phyloP scores from a whole-genome alignment of 1,140 invertebrate species.

The Meteorus sp. region DNA sequence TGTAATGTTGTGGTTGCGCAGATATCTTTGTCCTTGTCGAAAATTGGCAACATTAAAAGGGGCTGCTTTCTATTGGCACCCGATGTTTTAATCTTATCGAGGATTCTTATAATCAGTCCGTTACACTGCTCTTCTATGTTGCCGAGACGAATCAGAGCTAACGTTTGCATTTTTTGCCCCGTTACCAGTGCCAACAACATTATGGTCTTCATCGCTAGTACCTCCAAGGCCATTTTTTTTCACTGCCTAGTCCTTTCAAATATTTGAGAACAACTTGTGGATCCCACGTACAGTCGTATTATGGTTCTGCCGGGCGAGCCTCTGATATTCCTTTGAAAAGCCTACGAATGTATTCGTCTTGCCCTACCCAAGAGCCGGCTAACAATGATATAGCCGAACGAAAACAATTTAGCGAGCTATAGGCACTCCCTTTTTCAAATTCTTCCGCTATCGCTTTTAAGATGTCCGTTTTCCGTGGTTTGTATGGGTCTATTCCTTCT shows the following conservation, averaged over 20 bases:
- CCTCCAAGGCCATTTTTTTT: background rate
- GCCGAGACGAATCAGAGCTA: background rate
- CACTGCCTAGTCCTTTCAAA: background rate
- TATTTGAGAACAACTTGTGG: slow-evolving; percentile 3
- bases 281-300: slow-evolving; percentile 19
- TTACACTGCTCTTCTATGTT: background rate
- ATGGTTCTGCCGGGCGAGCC: background rate
- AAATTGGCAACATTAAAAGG: slow-evolving; percentile 1
- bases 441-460: background rate
- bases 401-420: slow-evolving; percentile 31
- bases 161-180: background rate
- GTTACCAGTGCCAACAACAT: slow-evolving; percentile 4
- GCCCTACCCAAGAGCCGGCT: slow-evolving; percentile 19
- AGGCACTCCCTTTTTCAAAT: slow-evolving; percentile 29
- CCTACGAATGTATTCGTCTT: slow-evolving; percentile 25
- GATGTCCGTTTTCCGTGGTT: background rate
- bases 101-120: slow-evolving; percentile 3
- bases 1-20: background rate
- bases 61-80: background rate
- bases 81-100: slow-evolving; percentile 10
- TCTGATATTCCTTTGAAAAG: slow-evolving; percentile 28
- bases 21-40: background rate
- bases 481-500: background rate
- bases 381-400: slow-evolving; percentile 33
- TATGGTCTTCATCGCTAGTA: background rate